A percentile compares a stretch with the other conserved stretches of the same genome.
These are phyloP conservation scores for Trachythela sp. DNA, from an alignment of 64 coral and sea anemone genomes.

Conservation along the genomic window DNA sequence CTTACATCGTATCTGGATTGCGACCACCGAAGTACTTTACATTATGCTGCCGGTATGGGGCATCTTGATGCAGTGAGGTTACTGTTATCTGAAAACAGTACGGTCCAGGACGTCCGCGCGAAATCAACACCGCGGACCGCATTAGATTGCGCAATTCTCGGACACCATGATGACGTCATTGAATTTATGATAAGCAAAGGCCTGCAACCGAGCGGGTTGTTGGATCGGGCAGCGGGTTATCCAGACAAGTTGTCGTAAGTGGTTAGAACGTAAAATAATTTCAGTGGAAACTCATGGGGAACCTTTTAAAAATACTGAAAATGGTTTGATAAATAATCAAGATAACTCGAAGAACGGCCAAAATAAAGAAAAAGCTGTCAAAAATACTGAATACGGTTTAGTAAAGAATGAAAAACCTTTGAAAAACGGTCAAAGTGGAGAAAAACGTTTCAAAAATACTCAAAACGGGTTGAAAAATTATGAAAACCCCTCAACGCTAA, in stretches of 20 bases:
- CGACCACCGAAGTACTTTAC: neutral
- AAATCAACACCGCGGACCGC: neutral
- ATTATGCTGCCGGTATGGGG: neutral
- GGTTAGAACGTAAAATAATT: neutral
- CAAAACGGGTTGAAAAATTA: no score
- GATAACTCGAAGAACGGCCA: no score
- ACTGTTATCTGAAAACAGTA: neutral
- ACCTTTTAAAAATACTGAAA: neutral
- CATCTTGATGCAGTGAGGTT: neutral
- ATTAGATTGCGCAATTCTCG: constrained; percentile 17
- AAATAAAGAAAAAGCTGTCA: no score
- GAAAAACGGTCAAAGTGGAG: neutral
- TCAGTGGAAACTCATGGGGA: neutral
- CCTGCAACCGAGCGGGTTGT: neutral
- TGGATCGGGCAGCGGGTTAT: neutral
- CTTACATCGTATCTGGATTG: neutral
- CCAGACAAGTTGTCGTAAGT: neutral
- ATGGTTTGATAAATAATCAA: no score
- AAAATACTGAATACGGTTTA: no score
- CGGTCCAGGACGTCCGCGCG: neutral
- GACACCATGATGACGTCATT: neutral
- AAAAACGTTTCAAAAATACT: neutral
- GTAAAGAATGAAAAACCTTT: neutral
- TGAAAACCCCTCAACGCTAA: no score
- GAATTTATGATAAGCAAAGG: neutral